phyloP scores from a whole-genome alignment of 2,113 vertebrate genomes.

The Sus scrofa region T2T-Sscrofa CM000830.6:20620001-20620500 shows the following conservation, averaged over 20 bases:
- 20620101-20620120: conserved; percentile 51
- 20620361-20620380: no score
- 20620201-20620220: conserved; percentile 14
- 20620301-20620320: no score
- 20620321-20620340: no score
- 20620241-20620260: background rate
- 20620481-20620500: no score
- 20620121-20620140: conserved; percentile 46
- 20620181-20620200: background rate
- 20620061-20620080: conserved; percentile 34
- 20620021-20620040: conserved; percentile 40
- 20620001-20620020: conserved; percentile 58
- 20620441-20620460: no score
- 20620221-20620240: background rate
- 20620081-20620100: background rate
- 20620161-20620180: background rate
- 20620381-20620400: no score
- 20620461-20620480: no score
- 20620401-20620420: no score
- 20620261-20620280: background rate
- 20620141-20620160: background rate
- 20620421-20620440: no score
- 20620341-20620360: no score
- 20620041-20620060: conserved; percentile 56
- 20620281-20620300: no score